Conservation (phyloP, 2,113 vertebrate species). For the Phaethon lepturus region DNA sequence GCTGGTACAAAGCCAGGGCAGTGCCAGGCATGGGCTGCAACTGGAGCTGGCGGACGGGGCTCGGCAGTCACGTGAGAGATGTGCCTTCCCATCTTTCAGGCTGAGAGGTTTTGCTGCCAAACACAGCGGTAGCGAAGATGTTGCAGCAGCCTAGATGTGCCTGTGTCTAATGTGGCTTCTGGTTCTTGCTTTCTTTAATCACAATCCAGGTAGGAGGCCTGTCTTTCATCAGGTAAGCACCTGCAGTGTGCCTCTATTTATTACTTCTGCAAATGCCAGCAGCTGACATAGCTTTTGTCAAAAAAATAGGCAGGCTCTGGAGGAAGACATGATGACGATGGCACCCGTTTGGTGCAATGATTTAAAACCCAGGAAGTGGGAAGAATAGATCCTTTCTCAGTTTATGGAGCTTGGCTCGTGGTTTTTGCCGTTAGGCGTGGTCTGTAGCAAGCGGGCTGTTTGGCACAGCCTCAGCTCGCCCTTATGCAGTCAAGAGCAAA, state of each 20-base stretch:
- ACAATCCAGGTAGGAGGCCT: neutral
- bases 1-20: neutral
- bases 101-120: neutral
- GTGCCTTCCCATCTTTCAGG: neutral
- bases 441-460: neutral
- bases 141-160: neutral
- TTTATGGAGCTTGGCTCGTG: neutral
- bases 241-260: neutral
- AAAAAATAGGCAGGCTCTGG: neutral
- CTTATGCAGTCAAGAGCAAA: neutral
- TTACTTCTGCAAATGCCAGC: neutral
- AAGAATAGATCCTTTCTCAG: neutral
- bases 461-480: neutral
- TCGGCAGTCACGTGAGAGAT: fast-evolving
- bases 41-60: neutral
- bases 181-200: neutral
- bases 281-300: neutral
- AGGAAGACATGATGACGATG: fast-evolving
- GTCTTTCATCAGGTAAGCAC: neutral
- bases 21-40: neutral
- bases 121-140: neutral
- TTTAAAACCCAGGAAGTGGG: neutral
- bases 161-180: neutral
- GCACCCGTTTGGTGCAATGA: neutral
- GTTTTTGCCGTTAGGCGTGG: neutral